phyloP scores from a whole-genome alignment of 1,140 invertebrate species.

The Anoplolepis gracilipes region DNA sequence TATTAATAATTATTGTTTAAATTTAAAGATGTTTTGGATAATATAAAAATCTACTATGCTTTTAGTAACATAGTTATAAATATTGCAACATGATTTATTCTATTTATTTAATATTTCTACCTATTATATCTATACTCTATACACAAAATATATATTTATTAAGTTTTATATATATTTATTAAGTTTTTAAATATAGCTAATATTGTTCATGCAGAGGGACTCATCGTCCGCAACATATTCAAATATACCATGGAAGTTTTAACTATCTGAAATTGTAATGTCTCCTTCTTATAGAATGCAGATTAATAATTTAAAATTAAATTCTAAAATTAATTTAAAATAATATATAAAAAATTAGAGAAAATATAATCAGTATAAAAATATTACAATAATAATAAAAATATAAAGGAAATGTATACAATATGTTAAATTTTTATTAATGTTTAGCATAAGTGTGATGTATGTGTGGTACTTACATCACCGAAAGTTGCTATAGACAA shows the following conservation, averaged over 20 bases:
- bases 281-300: conserved; percentile 31
- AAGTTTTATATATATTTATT: not conserved
- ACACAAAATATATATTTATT: too few species aligned
- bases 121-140: conserved; percentile 17
- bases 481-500: conserved; percentile 63
- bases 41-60: not conserved
- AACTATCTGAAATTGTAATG: conserved; percentile 57
- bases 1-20: not conserved
- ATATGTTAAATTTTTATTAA: conserved; percentile 38
- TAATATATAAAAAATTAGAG: not conserved
- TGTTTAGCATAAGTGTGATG: not conserved
- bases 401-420: not conserved
- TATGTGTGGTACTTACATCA: conserved; percentile 54
- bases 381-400: not conserved
- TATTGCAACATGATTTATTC: not conserved
- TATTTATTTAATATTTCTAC: conserved; percentile 40
- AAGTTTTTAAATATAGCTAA: not conserved
- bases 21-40: not conserved
- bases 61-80: conserved; percentile 7
- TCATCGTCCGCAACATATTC: conserved; percentile 60
- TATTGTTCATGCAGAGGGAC: not conserved
- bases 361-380: conserved; percentile 1
- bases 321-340: not conserved
- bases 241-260: conserved; percentile 63
- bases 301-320: conserved; percentile 10